phyloP scores from a whole-genome alignment of 2,888 invertebrate species.

The Torymus aiolomorphi region DNA sequence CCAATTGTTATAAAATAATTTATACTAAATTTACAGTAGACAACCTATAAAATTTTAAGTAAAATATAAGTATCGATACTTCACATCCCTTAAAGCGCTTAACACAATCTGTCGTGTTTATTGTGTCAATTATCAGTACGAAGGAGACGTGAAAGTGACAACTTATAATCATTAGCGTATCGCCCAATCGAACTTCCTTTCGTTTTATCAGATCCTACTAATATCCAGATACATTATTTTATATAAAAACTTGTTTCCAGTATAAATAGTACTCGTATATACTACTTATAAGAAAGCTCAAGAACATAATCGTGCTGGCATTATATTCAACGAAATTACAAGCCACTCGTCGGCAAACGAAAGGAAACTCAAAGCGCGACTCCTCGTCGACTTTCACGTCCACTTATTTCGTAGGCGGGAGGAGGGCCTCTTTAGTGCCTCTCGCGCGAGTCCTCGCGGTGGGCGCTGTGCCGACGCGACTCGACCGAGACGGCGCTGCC shows the following conservation, averaged over 20 bases:
- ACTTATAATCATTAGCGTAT: too few species aligned
- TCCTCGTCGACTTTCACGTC: slow-evolving; percentile 9
- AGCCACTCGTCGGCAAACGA: background rate
- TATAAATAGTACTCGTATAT: too few species aligned
- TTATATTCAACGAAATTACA: background rate
- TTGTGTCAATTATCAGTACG: slow-evolving; percentile 1
- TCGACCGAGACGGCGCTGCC: slow-evolving; percentile 71
- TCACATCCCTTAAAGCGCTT: slow-evolving; percentile 39
- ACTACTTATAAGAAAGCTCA: too few species aligned
- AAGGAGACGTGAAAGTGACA: too few species aligned
- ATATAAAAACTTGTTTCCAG: too few species aligned
- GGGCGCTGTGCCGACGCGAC: slow-evolving; percentile 80
- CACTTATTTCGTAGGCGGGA: background rate
- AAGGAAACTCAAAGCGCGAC: too few species aligned
- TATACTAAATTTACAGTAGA: slow-evolving; percentile 33
- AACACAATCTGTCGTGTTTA: slow-evolving; percentile 44
- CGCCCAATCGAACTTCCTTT: too few species aligned
- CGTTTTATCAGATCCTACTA: too few species aligned
- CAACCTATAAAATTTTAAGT: slow-evolving; percentile 13
- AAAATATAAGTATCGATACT: slow-evolving; percentile 12
- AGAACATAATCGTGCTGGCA: too few species aligned
- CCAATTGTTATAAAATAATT: slow-evolving; percentile 43
- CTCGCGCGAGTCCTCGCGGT: slow-evolving; percentile 84
- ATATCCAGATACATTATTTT: too few species aligned
- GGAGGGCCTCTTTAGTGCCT: slow-evolving; percentile 71